Conservation (phyloP, 2,888 invertebrate genomes). For the Alloplasta piceator region DNA sequence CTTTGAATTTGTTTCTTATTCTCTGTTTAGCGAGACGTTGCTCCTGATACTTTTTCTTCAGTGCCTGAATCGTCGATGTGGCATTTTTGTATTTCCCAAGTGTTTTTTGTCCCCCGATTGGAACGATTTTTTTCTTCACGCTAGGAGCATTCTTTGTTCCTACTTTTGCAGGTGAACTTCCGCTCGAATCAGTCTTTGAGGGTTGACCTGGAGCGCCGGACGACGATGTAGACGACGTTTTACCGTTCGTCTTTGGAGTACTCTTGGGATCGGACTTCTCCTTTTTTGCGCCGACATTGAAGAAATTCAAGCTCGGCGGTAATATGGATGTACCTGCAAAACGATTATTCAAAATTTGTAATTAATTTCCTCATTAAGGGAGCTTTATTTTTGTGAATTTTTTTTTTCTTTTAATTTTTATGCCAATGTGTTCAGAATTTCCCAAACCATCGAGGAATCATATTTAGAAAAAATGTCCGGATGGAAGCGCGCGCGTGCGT, state of each 20-base stretch:
- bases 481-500: no score
- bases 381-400: no score
- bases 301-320: conserved; percentile 89
- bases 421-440: no score
- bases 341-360: background rate
- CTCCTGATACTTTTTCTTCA: conserved; percentile 86
- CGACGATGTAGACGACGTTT: conserved; percentile 42
- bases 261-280: conserved; percentile 74
- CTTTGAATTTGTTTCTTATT: conserved; percentile 78
- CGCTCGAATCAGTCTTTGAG: conserved; percentile 67
- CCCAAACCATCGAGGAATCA: no score
- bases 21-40: conserved; percentile 85
- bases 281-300: conserved; percentile 83
- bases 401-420: no score
- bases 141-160: conserved; percentile 79
- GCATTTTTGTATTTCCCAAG: conserved; percentile 77
- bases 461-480: no score
- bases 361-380: no score
- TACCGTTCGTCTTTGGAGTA: conserved; percentile 46
- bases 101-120: conserved; percentile 70
- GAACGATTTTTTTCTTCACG: conserved; percentile 73
- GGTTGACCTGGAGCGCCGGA: conserved; percentile 14
- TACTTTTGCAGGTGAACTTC: conserved; percentile 69
- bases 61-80: conserved; percentile 84
- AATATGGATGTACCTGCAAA: conserved; percentile 87